Percentiles rank a stretch among this genome's conserved stretches.
phyloP scores from a whole-genome alignment of 2,888 invertebrate species.

The Campoplex capitator region DNA sequence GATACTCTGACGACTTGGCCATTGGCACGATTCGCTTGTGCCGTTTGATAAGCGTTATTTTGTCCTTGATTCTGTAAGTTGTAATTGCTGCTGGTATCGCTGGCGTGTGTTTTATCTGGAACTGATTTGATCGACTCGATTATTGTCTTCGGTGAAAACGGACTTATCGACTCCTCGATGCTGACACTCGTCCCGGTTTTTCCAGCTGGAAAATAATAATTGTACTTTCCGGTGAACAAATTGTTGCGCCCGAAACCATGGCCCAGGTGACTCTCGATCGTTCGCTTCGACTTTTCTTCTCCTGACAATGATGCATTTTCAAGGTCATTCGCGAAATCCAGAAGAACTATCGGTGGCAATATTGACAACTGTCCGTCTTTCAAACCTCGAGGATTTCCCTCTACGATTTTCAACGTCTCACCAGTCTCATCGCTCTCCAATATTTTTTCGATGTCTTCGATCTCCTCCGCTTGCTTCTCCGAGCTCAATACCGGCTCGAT shows the following conservation, averaged over 20 bases:
- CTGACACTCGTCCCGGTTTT: slow-evolving; percentile 82
- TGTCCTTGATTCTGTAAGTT: slow-evolving; percentile 16
- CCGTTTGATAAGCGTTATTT: slow-evolving; percentile 31
- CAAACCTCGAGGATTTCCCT: slow-evolving; percentile 37
- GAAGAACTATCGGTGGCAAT: slow-evolving; percentile 81
- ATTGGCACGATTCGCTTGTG: background rate
- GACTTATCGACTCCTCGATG: slow-evolving; percentile 83
- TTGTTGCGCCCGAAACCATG: slow-evolving; percentile 88
- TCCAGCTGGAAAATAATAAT: slow-evolving; percentile 82
- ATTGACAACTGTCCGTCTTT: slow-evolving; percentile 76
- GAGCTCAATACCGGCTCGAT: background rate
- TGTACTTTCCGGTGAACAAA: slow-evolving; percentile 78
- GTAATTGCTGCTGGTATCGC: slow-evolving; percentile 10
- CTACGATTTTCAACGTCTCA: slow-evolving; percentile 48
- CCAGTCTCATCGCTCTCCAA: slow-evolving; percentile 41
- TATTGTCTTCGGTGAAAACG: slow-evolving; percentile 81
- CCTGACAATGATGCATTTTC: slow-evolving; percentile 69
- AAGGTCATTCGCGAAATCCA: slow-evolving; percentile 80
- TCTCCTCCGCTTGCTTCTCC: slow-evolving; percentile 1
- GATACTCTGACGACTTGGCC: slow-evolving; percentile 11
- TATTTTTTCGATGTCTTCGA: slow-evolving; percentile 1
- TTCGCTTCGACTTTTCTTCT: slow-evolving; percentile 87
- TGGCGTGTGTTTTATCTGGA: slow-evolving; percentile 63
- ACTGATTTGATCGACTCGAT: slow-evolving; percentile 76
- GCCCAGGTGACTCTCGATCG: slow-evolving; percentile 90